Base-by-base conservation (phyloP, 2,797 vertebrate species). In the Characodon lateralis region DNA sequence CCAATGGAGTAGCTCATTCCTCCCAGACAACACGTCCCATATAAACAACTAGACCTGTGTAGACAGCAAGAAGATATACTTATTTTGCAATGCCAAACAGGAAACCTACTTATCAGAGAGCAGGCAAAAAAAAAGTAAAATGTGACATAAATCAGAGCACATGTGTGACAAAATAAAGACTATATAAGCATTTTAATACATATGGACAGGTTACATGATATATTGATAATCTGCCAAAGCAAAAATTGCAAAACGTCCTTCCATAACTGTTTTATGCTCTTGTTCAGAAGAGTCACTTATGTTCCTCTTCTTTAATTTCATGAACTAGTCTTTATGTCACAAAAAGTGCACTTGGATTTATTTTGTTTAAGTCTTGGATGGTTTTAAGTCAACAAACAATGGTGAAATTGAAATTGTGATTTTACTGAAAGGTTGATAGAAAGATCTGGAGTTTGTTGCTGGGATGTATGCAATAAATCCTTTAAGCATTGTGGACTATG, bases 1-100 rank as follows among this genome's bases (percentile, higher is more conserved):
- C 98, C 97, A 0, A 99, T 99, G 73, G 98, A 99, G 85, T 99
- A 98, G 87, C 96, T 97, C 89, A 95, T 95, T 61, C 97, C 98
- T 41, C 66, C 94, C 3, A 99, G 95, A 84, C 98, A 99, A 92
- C 98, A 99, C 41, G 98, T 99, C 13, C 98, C 97, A 0, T 99
- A 97, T 79, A 97, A 63, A 72, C 97, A 99, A 84, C 97, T 99
- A 51, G 98, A 98, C 89, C 98, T 99, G 87, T 5, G 35, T 53
- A 73, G 31, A 77, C 58, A 77, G 78, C 10, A 82, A n/a, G 39
- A 79, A 8, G 7, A 83, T n/a, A 55, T 53, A 70, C 26, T 6
- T 39, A 43, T 46, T 66, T 48, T 58, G 35, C 56, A 59, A 24
- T 9, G 39, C 73, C 24, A 51, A 73, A 50, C 43, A 50, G 28